phyloP scores from a whole-genome alignment of 2,797 vertebrate species.

The Champsocephalus esox region DNA sequence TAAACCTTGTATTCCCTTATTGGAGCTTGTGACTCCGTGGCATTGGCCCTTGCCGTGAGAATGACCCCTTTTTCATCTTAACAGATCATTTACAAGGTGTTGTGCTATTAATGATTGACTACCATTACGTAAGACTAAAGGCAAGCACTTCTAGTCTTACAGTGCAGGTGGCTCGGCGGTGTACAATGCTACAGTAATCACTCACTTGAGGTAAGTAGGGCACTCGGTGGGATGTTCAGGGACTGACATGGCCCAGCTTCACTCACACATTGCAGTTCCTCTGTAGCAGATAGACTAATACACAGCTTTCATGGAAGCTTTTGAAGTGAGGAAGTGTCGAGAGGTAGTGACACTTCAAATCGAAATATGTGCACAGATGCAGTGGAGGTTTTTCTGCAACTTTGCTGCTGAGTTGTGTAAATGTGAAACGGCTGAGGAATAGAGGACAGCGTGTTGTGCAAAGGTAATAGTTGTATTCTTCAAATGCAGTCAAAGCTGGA shows the following conservation, averaged over 20 bases:
- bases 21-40: constrained; percentile 37
- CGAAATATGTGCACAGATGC: constrained; percentile 6
- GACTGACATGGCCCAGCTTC: constrained; percentile 27
- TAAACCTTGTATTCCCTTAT: constrained; percentile 20
- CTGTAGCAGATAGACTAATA: background rate
- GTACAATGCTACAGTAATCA: constrained; percentile 53
- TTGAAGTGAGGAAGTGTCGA: constrained; percentile 9
- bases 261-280: constrained; percentile 34
- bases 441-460: constrained; percentile 27
- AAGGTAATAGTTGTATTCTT: constrained; percentile 22
- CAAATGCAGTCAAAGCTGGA: background rate
- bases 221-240: constrained; percentile 33
- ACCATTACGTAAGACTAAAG: constrained; percentile 58
- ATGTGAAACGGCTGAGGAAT: constrained; percentile 19
- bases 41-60: constrained; percentile 10
- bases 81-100: constrained; percentile 69
- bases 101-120: constrained; percentile 77
- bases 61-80: constrained; percentile 50
- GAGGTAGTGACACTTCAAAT: background rate
- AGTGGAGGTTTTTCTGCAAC: constrained; percentile 42
- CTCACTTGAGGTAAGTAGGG: constrained; percentile 55
- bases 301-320: background rate
- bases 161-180: constrained; percentile 26
- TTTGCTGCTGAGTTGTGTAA: constrained; percentile 29
- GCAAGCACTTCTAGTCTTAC: constrained; percentile 63